Evolutionary conservation across 2,888 invertebrate genomes (phyloP).

Genomic region (Arctia plantaginis): DNA sequence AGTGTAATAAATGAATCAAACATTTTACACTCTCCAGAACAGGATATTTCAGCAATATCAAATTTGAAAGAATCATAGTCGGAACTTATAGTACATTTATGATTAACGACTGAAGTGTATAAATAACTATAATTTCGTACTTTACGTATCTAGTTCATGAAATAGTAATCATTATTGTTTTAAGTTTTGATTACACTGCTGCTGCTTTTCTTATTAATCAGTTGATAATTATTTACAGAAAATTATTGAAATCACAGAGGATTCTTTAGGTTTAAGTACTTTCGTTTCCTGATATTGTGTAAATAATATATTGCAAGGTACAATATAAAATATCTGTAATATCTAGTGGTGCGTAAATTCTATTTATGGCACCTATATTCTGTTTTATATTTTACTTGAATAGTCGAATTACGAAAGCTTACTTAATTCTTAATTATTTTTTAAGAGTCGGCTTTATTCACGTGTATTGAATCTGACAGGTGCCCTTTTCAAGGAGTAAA

Average conservation of each 20-base stretch:
- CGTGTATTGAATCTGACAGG: no score
- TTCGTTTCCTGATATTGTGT: constrained; percentile 6
- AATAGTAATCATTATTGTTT: constrained; percentile 5
- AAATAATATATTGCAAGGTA: constrained; percentile 8
- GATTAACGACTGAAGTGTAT: constrained; percentile 28
- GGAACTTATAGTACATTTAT: background rate
- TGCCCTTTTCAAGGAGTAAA: background rate
- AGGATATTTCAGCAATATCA: constrained; percentile 11
- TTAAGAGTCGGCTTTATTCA: background rate
- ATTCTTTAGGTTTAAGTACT: background rate
- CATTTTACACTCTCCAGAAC: constrained; percentile 11
- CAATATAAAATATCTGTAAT: background rate
- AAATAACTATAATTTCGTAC: constrained; percentile 1
- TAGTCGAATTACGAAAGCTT: background rate
- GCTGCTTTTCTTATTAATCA: background rate
- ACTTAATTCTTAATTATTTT: background rate
- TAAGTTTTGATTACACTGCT: constrained; percentile 6
- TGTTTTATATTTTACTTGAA: background rate
- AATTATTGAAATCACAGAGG: background rate
- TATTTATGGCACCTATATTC: background rate
- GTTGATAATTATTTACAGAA: constrained; percentile 1
- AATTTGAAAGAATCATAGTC: constrained; percentile 17
- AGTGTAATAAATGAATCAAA: constrained; percentile 16
- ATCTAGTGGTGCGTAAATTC: background rate
- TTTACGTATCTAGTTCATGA: background rate